Base-by-base conservation (phyloP, 2,113 vertebrate genomes). In the Eleginops maclovinus region DNA sequence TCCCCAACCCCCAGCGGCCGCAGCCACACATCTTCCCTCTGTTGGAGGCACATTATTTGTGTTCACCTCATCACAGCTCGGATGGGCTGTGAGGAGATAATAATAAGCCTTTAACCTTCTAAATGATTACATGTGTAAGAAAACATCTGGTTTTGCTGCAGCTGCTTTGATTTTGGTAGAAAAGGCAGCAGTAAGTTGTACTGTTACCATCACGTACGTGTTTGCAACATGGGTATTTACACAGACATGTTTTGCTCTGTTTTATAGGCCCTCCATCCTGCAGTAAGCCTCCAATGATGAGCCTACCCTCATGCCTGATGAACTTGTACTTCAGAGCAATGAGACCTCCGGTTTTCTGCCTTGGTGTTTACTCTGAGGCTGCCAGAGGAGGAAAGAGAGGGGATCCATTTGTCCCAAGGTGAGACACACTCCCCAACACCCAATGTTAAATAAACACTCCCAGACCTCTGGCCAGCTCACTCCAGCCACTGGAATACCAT, bases 391-490 rank as follows among this genome's bases (percentile, higher is more conserved):
- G 68, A 82, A 78, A 65, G 81, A 76, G 66, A 83, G 75, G 46
- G 84, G 80, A 87, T 91, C 86, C 81, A 91, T 93, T 90, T 91
- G 88, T 91, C 90, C 93, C 90, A 91, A 91, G 91, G 92, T 92
- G 91, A 91, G 85, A 79, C 77, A 72, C 76, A 65, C 75, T 88
- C 87, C 79, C 77, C 77, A 81, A 82, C 87, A 81, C 83, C 74
- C 64, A 14, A 73, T 86, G 88, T 93, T 93, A 92, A 93, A 92
- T 93, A 93, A 93, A 93, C 89, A 93, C 91, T 88, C 88, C 79
- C 84, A 89, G 92, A 89, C 88, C 91, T 91, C 88, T 92, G 87
- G 88, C 85, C 86, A 73, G 84, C 87, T 81, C 85, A 87, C 82
- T 90, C 79, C 66, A 88, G 87, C 89, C 86, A 89, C 86, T 84